These are phyloP conservation scores for Chiloscyllium plagiosum DNA, from an alignment of 2,113 vertebrate species.

Conservation along the genomic window DNA sequence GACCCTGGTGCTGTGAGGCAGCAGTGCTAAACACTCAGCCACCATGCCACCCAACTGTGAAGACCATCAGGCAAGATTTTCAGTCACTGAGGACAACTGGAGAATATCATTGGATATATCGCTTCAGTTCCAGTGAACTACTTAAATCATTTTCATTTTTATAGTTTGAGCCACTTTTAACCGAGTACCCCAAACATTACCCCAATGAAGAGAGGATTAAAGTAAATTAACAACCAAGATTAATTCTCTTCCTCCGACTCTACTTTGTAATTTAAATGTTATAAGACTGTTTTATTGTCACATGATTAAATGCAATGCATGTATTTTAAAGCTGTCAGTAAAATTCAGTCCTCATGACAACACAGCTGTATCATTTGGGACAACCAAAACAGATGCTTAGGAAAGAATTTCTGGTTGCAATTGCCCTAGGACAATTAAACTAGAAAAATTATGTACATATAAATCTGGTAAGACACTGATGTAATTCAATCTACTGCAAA, in stretches of 20 bases:
- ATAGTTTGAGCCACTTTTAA: not conserved
- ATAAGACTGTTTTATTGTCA: not conserved
- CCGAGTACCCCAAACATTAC: not conserved
- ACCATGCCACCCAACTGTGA: not conserved
- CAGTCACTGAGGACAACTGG: not conserved
- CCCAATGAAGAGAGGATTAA: not conserved
- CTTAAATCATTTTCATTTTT: not conserved
- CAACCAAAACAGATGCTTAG: slow-evolving; percentile 2
- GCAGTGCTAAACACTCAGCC: too few species aligned
- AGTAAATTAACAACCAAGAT: not conserved
- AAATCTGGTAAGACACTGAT: slow-evolving; percentile 29
- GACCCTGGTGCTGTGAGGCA: too few species aligned
- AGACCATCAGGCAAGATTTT: not conserved
- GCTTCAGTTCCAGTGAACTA: too few species aligned
- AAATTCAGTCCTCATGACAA: not conserved
- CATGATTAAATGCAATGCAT: not conserved
- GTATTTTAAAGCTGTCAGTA: not conserved
- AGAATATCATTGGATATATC: not conserved
- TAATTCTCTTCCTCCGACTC: not conserved
- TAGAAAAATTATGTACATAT: not conserved
- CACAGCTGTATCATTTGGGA: not conserved
- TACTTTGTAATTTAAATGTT: not conserved
- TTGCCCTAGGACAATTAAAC: slow-evolving; percentile 23
- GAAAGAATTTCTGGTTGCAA: slow-evolving; percentile 12
- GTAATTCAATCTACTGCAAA: slow-evolving; percentile 19